Conservation (phyloP, 2,888 invertebrate genomes). For the Megastigmus dorsalis region DNA sequence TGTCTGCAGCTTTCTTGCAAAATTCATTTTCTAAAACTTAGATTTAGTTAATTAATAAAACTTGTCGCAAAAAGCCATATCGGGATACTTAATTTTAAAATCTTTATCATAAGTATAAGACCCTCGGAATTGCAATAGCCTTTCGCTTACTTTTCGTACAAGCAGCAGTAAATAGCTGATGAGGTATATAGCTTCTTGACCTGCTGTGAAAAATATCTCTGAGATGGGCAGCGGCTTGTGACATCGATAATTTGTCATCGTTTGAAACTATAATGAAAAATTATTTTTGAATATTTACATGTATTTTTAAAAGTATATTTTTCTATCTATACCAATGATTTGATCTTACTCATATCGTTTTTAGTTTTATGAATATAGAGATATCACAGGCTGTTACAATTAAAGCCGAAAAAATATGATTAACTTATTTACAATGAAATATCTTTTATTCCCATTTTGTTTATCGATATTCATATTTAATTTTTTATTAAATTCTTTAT, state of each 20-base stretch:
- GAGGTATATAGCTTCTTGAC: slow-evolving; percentile 76
- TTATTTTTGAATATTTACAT: too few relatives aligned
- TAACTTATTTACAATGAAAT: too few relatives aligned
- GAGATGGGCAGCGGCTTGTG: slow-evolving; percentile 67
- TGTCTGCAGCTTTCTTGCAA: too few relatives aligned
- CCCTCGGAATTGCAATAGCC: slow-evolving; percentile 54
- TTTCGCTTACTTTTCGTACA: slow-evolving; percentile 71
- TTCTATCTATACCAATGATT: too few relatives aligned
- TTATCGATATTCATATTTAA: too few relatives aligned
- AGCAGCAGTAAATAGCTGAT: slow-evolving; percentile 73
- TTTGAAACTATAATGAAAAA: neutral
- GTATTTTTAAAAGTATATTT: too few relatives aligned
- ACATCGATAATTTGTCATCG: slow-evolving; percentile 63
- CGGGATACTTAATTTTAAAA: slow-evolving; percentile 73
- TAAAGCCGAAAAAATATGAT: slow-evolving; percentile 1
- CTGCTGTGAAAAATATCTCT: slow-evolving; percentile 74
- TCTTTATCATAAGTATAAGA: slow-evolving; percentile 72
- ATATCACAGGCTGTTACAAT: neutral
- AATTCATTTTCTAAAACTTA: too few relatives aligned
- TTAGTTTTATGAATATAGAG: too few relatives aligned
- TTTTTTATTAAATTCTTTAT: too few relatives aligned
- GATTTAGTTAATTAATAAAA: too few relatives aligned
- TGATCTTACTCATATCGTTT: too few relatives aligned
- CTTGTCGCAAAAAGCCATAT: slow-evolving; percentile 71
- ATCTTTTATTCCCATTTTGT: too few relatives aligned